phyloP scores from a whole-genome alignment of 2,888 invertebrate species.

The Drosophila suboccidentalis region DNA sequence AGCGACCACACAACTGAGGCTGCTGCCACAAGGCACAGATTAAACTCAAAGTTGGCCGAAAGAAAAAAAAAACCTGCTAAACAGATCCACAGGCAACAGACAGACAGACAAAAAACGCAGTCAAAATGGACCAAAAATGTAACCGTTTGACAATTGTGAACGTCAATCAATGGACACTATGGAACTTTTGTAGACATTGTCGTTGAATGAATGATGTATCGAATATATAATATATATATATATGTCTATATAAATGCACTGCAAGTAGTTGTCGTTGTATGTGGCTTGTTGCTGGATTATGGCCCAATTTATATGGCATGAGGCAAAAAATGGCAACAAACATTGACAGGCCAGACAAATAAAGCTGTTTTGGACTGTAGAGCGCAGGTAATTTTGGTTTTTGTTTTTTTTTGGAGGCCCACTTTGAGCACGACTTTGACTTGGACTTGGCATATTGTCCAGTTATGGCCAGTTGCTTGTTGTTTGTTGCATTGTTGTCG shows the following conservation, averaged over 20 bases:
- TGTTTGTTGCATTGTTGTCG: constrained; percentile 8
- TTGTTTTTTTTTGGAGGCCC: constrained; percentile 14
- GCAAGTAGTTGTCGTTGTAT: neutral
- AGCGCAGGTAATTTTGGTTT: constrained; percentile 29
- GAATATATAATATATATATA: constrained; percentile 18
- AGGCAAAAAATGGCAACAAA: constrained; percentile 20
- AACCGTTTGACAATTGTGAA: constrained; percentile 46
- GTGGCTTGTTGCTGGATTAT: constrained; percentile 24
- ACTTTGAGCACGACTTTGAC: constrained; percentile 43
- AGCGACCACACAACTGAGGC: constrained; percentile 3
- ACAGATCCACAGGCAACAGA: constrained; percentile 15
- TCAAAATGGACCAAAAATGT: constrained; percentile 3
- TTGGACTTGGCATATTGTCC: constrained; percentile 55
- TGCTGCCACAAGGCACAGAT: constrained; percentile 6
- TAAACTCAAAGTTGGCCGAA: constrained; percentile 3
- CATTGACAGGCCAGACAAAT: constrained; percentile 30
- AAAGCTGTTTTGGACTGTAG: constrained; percentile 39
- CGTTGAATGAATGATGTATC: constrained; percentile 47
- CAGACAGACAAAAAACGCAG: neutral
- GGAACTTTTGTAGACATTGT: constrained; percentile 9
- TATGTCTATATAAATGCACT: constrained; percentile 1
- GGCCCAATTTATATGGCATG: constrained; percentile 41
- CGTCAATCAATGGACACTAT: constrained; percentile 46
- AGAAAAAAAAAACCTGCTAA: constrained; percentile 27
- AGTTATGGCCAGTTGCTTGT: constrained; percentile 34